phyloP scores from a whole-genome alignment of 2,113 vertebrate species.

The Petaurus breviceps region DNA sequence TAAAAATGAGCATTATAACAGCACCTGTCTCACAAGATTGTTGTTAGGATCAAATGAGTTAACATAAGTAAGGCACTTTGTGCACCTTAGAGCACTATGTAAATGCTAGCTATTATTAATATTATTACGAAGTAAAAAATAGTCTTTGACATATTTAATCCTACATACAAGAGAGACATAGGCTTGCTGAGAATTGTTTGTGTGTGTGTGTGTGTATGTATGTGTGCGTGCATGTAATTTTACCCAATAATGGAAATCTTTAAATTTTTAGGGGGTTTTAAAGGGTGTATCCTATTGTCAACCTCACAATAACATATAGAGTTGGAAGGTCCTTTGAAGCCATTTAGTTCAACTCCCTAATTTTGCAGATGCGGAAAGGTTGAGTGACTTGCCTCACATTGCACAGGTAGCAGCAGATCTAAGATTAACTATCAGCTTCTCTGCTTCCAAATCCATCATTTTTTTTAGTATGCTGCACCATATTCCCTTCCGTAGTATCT shows the following conservation, averaged over 20 bases:
- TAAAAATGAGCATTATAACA: neutral
- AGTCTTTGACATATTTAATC: neutral
- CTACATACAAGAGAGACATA: neutral
- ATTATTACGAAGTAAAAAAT: neutral
- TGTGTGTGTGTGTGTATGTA: too few species aligned
- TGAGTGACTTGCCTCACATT: neutral
- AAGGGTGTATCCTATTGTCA: neutral
- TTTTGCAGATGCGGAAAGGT: neutral
- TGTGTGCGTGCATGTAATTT: neutral
- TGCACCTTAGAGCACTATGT: neutral
- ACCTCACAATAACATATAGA: too few species aligned
- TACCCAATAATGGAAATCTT: neutral
- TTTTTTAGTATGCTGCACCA: neutral
- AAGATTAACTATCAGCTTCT: neutral
- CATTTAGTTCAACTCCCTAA: too few species aligned
- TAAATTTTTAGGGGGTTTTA: constrained; percentile 19
- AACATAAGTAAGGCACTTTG: neutral
- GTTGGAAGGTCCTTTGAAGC: too few species aligned
- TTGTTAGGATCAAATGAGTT: neutral
- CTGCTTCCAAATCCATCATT: neutral
- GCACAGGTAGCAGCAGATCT: neutral
- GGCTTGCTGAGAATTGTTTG: neutral
- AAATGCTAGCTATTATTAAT: constrained; percentile 20
- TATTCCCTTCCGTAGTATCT: neutral
- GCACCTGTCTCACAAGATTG: neutral